A percentile compares a stretch with the other conserved stretches of the same genome.
These are phyloP conservation scores for Xenopus tropicalis DNA, from an alignment of 2,113 vertebrate species.

Conservation along the genomic window UCB_Xtro_10.0 CM004445.2:62322501-62323000, in stretches of 20 bases:
- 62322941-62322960: conserved; percentile 8
- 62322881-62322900: background rate
- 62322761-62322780: background rate
- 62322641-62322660: background rate
- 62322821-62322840: conserved; percentile 8
- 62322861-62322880: conserved; percentile 1
- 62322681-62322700: background rate
- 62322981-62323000: background rate
- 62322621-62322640: background rate
- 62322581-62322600: too few species aligned
- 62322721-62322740: conserved; percentile 4
- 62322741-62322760: background rate
- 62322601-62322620: too few species aligned
- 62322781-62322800: background rate
- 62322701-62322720: background rate
- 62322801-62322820: background rate
- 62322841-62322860: conserved; percentile 3
- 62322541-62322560: too few species aligned
- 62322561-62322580: too few species aligned
- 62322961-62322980: background rate
- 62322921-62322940: background rate
- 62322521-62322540: too few species aligned
- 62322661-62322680: background rate
- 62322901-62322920: background rate
- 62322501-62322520: too few species aligned